These are phyloP conservation scores for Polydrusus pterygomalis DNA, from an alignment of 2,888 invertebrate species.

Conservation along the genomic window DNA sequence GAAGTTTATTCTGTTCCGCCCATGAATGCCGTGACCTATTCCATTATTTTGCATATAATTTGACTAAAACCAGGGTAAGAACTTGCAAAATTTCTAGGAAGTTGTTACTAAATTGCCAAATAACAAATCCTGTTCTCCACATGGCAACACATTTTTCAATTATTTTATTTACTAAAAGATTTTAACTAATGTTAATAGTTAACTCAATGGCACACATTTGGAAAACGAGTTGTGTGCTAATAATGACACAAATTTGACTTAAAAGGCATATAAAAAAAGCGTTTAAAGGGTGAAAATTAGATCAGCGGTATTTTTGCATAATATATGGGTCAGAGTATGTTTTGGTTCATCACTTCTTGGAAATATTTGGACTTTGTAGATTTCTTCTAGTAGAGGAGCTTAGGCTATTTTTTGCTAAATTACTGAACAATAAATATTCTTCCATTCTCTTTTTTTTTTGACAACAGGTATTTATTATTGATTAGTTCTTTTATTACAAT, in stretches of 20 bases:
- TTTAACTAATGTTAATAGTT: constrained; percentile 18
- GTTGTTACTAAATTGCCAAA: constrained; percentile 50
- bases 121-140: constrained; percentile 3
- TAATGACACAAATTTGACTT: constrained; percentile 44
- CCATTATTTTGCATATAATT: constrained; percentile 32
- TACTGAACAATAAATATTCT: too few species aligned
- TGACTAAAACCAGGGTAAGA: constrained; percentile 50
- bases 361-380: too few species aligned
- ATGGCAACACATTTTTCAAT: not conserved
- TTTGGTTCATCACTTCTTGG: not conserved
- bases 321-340: constrained; percentile 30
- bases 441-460: too few species aligned
- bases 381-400: too few species aligned
- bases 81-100: constrained; percentile 58
- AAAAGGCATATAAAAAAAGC: not conserved
- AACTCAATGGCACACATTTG: constrained; percentile 15
- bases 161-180: not conserved
- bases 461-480: too few species aligned
- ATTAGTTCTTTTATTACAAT: too few species aligned
- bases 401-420: too few species aligned
- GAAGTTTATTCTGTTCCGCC: constrained; percentile 9
- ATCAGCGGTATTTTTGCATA: constrained; percentile 11
- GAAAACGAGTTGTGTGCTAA: constrained; percentile 12
- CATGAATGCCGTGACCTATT: constrained; percentile 31
- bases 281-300: not conserved